phyloP scores from a whole-genome alignment of 2,113 vertebrate genomes.

The Mastomys natalensis region DNA sequence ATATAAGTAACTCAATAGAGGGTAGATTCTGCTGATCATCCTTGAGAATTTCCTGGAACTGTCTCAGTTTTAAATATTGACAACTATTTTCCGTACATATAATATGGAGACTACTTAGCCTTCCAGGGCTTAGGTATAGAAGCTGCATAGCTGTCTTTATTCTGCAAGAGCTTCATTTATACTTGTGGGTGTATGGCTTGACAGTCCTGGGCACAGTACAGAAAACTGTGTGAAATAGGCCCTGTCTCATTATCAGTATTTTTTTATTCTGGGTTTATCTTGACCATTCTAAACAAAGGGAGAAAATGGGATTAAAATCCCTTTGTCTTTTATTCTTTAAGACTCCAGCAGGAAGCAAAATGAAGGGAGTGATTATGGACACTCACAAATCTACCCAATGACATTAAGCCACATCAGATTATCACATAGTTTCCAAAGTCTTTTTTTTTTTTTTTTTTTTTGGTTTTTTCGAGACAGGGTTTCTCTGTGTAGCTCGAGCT shows the following conservation, averaged over 20 bases:
- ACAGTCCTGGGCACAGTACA: neutral
- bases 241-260: neutral
- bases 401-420: conserved; percentile 52
- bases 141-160: neutral
- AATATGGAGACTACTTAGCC: neutral
- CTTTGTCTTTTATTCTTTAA: conserved; percentile 66
- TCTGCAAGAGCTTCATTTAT: neutral
- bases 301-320: conserved; percentile 45
- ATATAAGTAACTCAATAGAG: neutral
- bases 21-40: neutral
- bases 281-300: conserved; percentile 14
- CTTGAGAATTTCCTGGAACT: conserved; percentile 32
- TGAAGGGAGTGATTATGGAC: neutral
- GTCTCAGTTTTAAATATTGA: conserved; percentile 24
- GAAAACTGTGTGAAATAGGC: conserved; percentile 3
- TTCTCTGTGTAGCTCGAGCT: too few species aligned
- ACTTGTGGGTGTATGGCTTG: neutral
- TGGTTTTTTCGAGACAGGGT: too few species aligned
- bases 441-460: too few species aligned
- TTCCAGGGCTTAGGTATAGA: neutral
- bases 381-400: conserved; percentile 62
- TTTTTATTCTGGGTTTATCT: neutral
- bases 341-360: conserved; percentile 45
- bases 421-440: conserved; percentile 56
- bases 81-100: neutral